phyloP scores from a whole-genome alignment of 2,113 vertebrate species.

The Astur gentilis region DNA sequence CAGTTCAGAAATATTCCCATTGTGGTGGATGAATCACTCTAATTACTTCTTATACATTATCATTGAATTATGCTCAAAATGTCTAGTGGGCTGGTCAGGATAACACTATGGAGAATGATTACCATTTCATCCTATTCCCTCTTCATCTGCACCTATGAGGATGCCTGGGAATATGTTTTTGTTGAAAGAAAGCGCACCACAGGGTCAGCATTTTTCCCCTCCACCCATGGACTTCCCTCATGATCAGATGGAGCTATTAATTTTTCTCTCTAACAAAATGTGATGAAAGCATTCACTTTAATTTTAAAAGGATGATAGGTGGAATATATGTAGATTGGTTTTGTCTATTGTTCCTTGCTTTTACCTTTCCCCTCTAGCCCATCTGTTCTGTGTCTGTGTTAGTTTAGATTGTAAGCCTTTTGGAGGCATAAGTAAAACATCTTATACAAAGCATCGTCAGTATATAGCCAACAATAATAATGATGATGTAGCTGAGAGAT shows the following conservation, averaged over 20 bases:
- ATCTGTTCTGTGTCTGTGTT: neutral
- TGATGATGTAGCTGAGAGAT: neutral
- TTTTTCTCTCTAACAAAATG: neutral
- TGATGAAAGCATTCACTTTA: neutral
- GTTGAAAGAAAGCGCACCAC: neutral
- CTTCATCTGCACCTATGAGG: neutral
- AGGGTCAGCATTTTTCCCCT: neutral
- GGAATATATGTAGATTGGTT: neutral
- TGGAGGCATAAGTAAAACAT: neutral
- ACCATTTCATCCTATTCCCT: neutral
- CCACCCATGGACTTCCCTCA: neutral
- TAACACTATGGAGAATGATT: neutral
- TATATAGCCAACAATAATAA: neutral
- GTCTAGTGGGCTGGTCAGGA: neutral
- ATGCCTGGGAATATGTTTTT: neutral
- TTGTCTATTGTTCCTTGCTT: neutral
- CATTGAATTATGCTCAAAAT: neutral
- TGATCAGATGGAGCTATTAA: neutral
- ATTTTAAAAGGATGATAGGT: neutral
- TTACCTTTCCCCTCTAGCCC: neutral
- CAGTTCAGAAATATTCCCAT: neutral
- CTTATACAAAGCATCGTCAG: neutral
- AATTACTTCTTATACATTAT: neutral
- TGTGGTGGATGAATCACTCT: neutral
- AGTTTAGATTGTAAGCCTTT: neutral